Evolutionary conservation across 2,888 invertebrate species (phyloP).

Genomic region (Drosophila colorata): DNA sequence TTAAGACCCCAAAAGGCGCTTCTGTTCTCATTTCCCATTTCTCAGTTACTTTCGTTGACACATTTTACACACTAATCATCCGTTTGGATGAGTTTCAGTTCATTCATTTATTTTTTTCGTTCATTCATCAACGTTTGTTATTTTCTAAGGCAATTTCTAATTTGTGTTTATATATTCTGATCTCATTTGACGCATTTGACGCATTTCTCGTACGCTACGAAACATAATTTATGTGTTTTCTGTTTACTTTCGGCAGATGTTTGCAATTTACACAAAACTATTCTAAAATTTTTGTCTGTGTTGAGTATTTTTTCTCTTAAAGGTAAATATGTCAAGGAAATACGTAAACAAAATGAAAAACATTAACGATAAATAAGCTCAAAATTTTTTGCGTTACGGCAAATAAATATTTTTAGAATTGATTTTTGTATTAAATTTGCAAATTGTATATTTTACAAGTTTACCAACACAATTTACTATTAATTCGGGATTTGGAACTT

Average conservation of each 20-base stretch:
- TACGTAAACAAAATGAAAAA: conserved; percentile 40
- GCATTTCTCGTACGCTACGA: conserved; percentile 23
- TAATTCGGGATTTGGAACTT: too few relatives aligned
- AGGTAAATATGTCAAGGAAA: conserved; percentile 74
- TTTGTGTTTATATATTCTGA: conserved; percentile 48
- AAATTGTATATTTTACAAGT: not conserved
- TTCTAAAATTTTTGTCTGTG: conserved; percentile 25
- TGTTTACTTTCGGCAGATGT: conserved; percentile 71
- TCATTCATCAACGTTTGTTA: conserved; percentile 42
- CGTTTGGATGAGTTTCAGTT: conserved; percentile 40
- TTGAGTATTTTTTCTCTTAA: too few relatives aligned
- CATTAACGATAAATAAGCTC: conserved; percentile 1
- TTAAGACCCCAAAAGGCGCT: conserved; percentile 38
- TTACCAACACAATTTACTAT: not conserved
- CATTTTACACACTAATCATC: conserved; percentile 63
- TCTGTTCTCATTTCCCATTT: conserved; percentile 36
- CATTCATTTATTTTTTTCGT: conserved; percentile 34
- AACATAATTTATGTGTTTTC: conserved; percentile 43
- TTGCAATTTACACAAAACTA: conserved; percentile 49
- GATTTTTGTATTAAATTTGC: too few relatives aligned
- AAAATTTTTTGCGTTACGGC: not conserved
- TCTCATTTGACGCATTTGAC: conserved; percentile 71
- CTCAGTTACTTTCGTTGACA: conserved; percentile 74
- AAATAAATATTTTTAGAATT: not conserved
- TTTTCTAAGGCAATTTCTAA: conserved; percentile 24